Evolutionary conservation across 1,140 invertebrate genomes (phyloP).

Genomic region (Apis dorsata): DNA sequence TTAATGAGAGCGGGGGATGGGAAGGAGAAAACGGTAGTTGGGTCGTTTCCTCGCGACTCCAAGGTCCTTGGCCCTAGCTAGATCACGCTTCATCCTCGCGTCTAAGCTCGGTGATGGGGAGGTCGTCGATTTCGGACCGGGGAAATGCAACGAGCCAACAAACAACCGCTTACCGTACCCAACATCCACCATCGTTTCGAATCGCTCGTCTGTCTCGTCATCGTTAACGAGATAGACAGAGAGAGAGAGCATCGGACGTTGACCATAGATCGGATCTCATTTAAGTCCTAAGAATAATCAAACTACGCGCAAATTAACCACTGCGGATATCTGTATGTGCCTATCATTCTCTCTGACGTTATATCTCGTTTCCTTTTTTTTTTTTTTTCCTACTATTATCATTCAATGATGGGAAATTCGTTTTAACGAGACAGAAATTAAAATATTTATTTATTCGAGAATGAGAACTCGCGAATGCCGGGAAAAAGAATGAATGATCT

Average conservation of each 20-base stretch:
- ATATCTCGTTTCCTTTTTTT: not conserved
- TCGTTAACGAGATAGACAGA: not conserved
- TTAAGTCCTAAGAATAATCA: not conserved
- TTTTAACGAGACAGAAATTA: too few relatives aligned
- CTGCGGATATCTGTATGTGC: not conserved
- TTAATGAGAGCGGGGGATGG: constrained; percentile 45
- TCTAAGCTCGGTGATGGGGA: constrained; percentile 1
- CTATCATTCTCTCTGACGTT: not conserved
- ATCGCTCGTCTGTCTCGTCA: not conserved
- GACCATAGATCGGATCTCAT: not conserved
- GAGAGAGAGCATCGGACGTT: too few relatives aligned
- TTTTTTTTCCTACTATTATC: not conserved
- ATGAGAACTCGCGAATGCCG: too few relatives aligned
- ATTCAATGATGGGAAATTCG: too few relatives aligned
- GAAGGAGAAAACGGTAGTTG: constrained; percentile 59
- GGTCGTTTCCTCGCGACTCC: constrained; percentile 42
- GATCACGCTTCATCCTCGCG: constrained; percentile 46
- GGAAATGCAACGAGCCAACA: constrained; percentile 31
- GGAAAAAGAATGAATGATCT: too few relatives aligned
- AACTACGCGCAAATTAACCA: not conserved
- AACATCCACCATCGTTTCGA: not conserved
- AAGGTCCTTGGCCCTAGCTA: constrained; percentile 67
- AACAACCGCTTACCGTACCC: not conserved
- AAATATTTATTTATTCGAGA: too few relatives aligned
- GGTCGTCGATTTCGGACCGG: constrained; percentile 43